Conservation (phyloP, 2,113 vertebrate genomes). For the Mirza zaza region DNA sequence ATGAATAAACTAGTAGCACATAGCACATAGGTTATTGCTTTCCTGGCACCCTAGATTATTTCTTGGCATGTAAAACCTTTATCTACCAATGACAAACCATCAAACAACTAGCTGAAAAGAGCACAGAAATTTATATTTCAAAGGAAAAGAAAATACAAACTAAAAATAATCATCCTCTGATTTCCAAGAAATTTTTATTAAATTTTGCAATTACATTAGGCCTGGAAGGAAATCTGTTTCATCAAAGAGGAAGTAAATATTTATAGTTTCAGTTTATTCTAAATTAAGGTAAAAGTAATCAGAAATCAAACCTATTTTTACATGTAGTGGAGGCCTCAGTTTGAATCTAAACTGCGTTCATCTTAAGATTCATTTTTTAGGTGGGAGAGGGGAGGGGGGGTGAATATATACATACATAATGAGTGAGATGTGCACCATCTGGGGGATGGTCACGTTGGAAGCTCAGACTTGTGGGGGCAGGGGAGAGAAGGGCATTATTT, state of each 20-base stretch:
- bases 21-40: neutral
- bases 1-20: neutral
- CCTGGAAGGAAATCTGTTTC: constrained; percentile 2
- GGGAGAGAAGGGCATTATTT: no score
- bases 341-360: neutral
- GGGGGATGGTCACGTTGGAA: no score
- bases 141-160: constrained; percentile 38
- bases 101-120: constrained; percentile 15
- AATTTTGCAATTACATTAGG: neutral
- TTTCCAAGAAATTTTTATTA: constrained; percentile 1
- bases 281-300: constrained; percentile 30
- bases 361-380: neutral
- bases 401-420: no score
- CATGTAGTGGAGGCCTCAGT: neutral
- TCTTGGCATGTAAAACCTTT: constrained; percentile 39
- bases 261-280: neutral
- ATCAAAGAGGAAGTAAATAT: neutral
- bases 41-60: constrained; percentile 1
- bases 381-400: no score
- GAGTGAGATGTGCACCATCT: no score
- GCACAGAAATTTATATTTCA: constrained; percentile 52
- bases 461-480: no score
- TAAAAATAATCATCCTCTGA: constrained; percentile 38
- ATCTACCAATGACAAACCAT: constrained; percentile 16
- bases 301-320: neutral